Evolutionary conservation across 2,797 vertebrate genomes (phyloP).

Genomic region (Catostomus latipinnis): DNA sequence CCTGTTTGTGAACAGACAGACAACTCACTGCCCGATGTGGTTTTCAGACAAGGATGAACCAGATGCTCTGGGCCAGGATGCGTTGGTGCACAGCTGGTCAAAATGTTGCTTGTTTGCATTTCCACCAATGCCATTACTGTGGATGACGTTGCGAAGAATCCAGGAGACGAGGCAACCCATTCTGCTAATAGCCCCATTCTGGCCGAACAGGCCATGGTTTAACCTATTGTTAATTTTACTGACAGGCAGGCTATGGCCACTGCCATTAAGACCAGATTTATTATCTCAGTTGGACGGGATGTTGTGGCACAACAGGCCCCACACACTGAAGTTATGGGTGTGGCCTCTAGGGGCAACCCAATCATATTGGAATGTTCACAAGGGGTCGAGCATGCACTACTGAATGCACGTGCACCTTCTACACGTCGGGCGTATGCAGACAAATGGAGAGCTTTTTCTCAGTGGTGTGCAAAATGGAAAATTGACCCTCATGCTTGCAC

Average conservation of each 20-base stretch:
- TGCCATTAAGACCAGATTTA: not conserved
- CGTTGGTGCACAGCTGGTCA: too few relatives aligned
- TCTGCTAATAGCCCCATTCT: not conserved
- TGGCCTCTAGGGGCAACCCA: too few relatives aligned
- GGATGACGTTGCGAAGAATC: not conserved
- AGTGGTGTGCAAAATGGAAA: not conserved
- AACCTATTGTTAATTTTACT: too few relatives aligned
- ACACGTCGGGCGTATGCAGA: too few relatives aligned
- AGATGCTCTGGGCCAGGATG: too few relatives aligned
- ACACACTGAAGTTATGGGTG: not conserved
- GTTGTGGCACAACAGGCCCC: not conserved
- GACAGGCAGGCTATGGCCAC: conserved; percentile 37
- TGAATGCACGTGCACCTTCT: too few relatives aligned
- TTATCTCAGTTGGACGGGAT: conserved; percentile 5
- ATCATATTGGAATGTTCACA: too few relatives aligned
- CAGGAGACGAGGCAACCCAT: conserved; percentile 6
- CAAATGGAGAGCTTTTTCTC: too few relatives aligned
- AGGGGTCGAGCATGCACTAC: too few relatives aligned
- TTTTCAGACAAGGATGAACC: not conserved
- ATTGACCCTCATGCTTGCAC: not conserved
- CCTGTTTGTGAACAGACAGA: not conserved
- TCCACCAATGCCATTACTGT: too few relatives aligned
- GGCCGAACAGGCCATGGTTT: too few relatives aligned
- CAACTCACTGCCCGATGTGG: not conserved
- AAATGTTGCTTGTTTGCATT: too few relatives aligned